These are phyloP conservation scores for Puffinus mauretanicus DNA, from an alignment of 2,113 vertebrate genomes.

Conservation along the genomic window DNA sequence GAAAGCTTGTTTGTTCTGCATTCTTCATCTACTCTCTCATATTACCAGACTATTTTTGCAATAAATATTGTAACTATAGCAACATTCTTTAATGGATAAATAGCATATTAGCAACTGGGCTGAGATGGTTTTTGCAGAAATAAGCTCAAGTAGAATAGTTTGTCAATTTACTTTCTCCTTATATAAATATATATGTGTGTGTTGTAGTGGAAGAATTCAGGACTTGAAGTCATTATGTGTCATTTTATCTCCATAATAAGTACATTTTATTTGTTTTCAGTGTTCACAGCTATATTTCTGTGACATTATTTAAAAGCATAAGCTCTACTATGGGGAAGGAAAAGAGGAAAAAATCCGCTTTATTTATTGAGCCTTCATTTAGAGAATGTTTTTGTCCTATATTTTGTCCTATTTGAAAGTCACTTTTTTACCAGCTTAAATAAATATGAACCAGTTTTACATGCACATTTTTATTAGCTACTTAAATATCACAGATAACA, in stretches of 20 bases:
- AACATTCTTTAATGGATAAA: constrained; percentile 62
- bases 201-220: background rate
- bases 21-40: constrained; percentile 8
- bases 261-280: background rate
- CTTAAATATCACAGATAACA: constrained; percentile 37
- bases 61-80: constrained; percentile 59
- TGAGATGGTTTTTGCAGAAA: constrained; percentile 25
- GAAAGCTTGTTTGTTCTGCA: constrained; percentile 39
- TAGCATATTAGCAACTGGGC: constrained; percentile 20
- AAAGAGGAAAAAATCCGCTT: background rate
- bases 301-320: background rate
- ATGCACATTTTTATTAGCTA: constrained; percentile 52
- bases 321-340: background rate
- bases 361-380: constrained; percentile 11
- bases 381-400: background rate
- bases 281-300: background rate
- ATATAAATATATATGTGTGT: background rate
- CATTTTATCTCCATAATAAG: background rate
- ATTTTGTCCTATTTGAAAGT: constrained; percentile 40
- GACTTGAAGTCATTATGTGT: background rate
- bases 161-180: background rate
- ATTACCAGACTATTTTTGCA: constrained; percentile 53
- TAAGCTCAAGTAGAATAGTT: constrained; percentile 11
- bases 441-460: constrained; percentile 24
- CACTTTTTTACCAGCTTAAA: constrained; percentile 16